Evolutionary conservation across 2,113 vertebrate genomes (phyloP), one percentile per base, ranked within the genome.

Genomic region (Pachyramphus minor): DNA sequence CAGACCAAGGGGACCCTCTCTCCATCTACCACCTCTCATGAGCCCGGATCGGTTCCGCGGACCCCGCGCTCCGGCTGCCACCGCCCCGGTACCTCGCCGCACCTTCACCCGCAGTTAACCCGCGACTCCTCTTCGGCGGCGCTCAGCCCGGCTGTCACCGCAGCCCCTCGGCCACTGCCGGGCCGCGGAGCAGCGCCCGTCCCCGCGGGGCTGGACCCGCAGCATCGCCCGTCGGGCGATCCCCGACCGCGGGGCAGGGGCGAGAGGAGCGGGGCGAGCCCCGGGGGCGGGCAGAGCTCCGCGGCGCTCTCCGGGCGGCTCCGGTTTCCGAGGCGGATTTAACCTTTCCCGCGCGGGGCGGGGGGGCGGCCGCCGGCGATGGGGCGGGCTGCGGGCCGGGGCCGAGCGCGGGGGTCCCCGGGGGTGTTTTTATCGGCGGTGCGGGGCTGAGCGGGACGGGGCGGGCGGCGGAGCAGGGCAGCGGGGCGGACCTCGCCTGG

Each of bases 101-200:
- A 50, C 85, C 62, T 0, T 0, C 4, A 23, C 12, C 27, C 13
- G 1, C 63, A 0, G 8, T 7, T 1, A 15, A 11, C 49, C 62
- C 27, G 44, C 0, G 49, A 1, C 10, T 5, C 39, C 69, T 14
- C 39, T 4, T 30, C 5, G 58, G 6, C 67, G 11, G 2, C 35
- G 33, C 72, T 12, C 2, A 1, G 60, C 28, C 6, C 30, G 13
- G 12, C 72, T 7, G 27, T 1, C 8, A 7, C 84, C 2, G 72
- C 62, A 12, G 58, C 6, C 87, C 81, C 74, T 16, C 0, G 66
- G 52, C 66, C 8, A 11, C 23, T 14, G 8, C 6, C 62, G 30
- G 23, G n/a, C 17, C 12, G 41, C 63, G 47, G n/a, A 7, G 35
- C 4, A 62, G 23, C 35, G 25, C 5, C 50, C 25, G 72, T 41